phyloP scores from a whole-genome alignment of 2,797 vertebrate genomes.

The Cheirogaleus major region DNA sequence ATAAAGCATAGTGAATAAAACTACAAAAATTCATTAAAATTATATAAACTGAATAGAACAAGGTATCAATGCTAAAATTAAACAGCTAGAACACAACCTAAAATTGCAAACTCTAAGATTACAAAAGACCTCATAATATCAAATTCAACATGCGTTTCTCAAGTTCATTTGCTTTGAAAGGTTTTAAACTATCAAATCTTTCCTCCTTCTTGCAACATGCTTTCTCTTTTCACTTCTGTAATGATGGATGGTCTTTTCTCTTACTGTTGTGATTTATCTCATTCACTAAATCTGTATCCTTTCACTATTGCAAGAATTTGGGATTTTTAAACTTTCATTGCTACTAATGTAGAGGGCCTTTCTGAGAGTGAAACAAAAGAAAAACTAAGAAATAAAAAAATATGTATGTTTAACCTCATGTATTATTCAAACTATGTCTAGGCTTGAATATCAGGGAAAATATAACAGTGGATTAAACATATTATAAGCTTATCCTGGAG shows the following conservation, averaged over 20 bases:
- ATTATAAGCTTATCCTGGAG: not conserved
- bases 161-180: not conserved
- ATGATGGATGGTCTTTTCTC: not conserved
- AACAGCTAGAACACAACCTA: not conserved
- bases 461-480: not conserved
- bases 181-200: not conserved
- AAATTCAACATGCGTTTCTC: not conserved
- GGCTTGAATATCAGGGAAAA: not conserved
- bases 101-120: not conserved
- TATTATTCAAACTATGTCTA: not conserved
- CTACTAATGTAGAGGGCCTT: not conserved
- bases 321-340: not conserved
- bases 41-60: not conserved
- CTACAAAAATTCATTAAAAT: not conserved
- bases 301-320: not conserved
- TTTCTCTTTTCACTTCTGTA: not conserved
- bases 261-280: not conserved
- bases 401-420: not conserved
- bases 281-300: not conserved
- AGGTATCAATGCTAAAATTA: not conserved
- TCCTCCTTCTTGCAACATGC: not conserved
- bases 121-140: not conserved
- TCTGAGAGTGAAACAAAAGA: not conserved
- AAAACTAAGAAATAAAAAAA: not conserved
- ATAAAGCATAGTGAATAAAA: not conserved